Evolutionary conservation across 2,113 vertebrate genomes (phyloP).

Genomic region (Ellobius talpinus): DNA sequence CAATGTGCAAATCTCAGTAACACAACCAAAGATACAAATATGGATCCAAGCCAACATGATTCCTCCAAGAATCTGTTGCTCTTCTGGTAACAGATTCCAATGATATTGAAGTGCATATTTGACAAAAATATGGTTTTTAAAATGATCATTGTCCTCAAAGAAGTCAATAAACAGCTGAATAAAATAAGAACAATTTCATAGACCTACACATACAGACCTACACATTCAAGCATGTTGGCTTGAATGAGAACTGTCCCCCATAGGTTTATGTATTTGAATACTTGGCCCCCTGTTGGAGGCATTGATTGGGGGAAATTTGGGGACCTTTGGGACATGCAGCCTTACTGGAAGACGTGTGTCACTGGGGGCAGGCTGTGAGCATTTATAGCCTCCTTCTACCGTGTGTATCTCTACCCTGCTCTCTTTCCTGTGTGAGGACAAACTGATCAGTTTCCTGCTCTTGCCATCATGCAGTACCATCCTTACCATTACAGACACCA

Average conservation of each 20-base stretch:
- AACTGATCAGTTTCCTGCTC: background rate
- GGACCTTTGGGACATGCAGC: background rate
- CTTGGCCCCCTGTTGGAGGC: background rate
- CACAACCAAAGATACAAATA: background rate
- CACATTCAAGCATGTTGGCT: background rate
- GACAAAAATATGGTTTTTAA: background rate
- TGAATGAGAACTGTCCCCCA: background rate
- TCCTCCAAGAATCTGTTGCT: background rate
- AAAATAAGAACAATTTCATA: background rate
- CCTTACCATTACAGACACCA: background rate
- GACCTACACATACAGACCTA: background rate
- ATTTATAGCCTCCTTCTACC: background rate
- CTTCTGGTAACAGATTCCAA: background rate
- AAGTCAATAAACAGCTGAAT: background rate
- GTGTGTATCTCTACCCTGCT: background rate
- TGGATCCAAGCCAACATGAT: background rate
- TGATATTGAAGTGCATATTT: background rate
- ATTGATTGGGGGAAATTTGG: background rate
- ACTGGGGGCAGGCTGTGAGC: background rate
- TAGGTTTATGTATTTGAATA: background rate
- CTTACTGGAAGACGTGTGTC: background rate
- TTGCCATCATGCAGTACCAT: too few species aligned
- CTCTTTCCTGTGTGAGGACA: too few species aligned
- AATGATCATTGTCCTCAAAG: background rate
- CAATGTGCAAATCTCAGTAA: background rate